Conservation (phyloP, 1,140 invertebrate species). For the Rhizoglyphus robini region DNA sequence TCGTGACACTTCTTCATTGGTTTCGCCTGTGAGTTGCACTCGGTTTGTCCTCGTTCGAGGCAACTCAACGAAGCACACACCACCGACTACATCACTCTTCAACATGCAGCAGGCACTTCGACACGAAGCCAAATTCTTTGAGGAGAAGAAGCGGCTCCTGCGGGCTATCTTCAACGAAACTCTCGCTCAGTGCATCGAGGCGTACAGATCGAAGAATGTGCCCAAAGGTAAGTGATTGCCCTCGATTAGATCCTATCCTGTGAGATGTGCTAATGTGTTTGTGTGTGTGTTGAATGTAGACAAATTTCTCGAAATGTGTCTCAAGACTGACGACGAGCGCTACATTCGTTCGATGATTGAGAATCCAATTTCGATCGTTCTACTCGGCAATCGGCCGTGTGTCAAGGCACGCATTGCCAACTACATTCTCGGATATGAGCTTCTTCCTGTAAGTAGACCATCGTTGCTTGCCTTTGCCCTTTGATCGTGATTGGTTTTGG, state of each 20-base stretch:
- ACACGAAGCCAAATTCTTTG: slow-evolving; percentile 8
- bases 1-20: too few species aligned
- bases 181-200: not conserved
- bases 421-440: slow-evolving; percentile 47
- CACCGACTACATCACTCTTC: too few species aligned
- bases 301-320: slow-evolving; percentile 32
- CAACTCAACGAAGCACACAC: too few species aligned
- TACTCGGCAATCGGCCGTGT: slow-evolving; percentile 52
- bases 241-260: too few species aligned
- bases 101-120: slow-evolving; percentile 3
- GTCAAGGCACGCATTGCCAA: slow-evolving; percentile 57
- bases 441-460: slow-evolving; percentile 44
- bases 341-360: slow-evolving; percentile 35
- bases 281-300: too few species aligned
- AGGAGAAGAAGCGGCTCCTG: slow-evolving; percentile 6
- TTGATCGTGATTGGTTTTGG: too few species aligned
- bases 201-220: not conserved
- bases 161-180: slow-evolving; percentile 14
- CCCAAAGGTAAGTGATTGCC: not conserved
- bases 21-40: too few species aligned
- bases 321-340: slow-evolving; percentile 32
- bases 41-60: too few species aligned
- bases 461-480: too few species aligned
- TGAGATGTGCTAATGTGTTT: too few species aligned
- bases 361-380: slow-evolving; percentile 39